These are phyloP conservation scores for Schizopygopsis malacanthus DNA, from an alignment of 2,797 vertebrate genomes.

Conservation along the genomic window DNA sequence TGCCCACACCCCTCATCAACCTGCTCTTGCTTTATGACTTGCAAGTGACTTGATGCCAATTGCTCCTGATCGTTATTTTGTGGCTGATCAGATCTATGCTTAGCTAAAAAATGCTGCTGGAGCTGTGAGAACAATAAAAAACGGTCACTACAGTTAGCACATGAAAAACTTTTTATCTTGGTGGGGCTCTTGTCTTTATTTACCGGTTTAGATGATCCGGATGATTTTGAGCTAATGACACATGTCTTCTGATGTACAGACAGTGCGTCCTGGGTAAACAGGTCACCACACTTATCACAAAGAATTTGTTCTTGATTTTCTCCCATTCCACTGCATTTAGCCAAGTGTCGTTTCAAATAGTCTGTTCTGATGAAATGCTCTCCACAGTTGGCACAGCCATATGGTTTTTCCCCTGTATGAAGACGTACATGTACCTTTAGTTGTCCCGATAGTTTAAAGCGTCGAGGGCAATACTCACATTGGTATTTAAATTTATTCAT, in stretches of 20 bases:
- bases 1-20: slow-evolving; percentile 64
- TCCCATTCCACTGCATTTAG: slow-evolving; percentile 69
- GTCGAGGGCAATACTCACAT: slow-evolving; percentile 77
- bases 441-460: slow-evolving; percentile 69
- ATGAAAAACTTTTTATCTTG: slow-evolving; percentile 76
- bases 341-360: slow-evolving; percentile 76
- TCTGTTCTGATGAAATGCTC: slow-evolving; percentile 78
- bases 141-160: slow-evolving; percentile 76
- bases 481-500: slow-evolving; percentile 69
- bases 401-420: slow-evolving; percentile 82
- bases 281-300: slow-evolving; percentile 75
- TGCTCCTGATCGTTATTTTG: slow-evolving; percentile 64
- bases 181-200: slow-evolving; percentile 54
- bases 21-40: slow-evolving; percentile 73
- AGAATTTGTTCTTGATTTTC: slow-evolving; percentile 55
- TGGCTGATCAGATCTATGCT: slow-evolving; percentile 72
- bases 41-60: slow-evolving; percentile 67
- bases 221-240: slow-evolving; percentile 38
- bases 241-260: slow-evolving; percentile 70
- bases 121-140: slow-evolving; percentile 83
- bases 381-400: slow-evolving; percentile 75
- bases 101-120: slow-evolving; percentile 79
- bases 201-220: slow-evolving; percentile 41
- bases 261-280: slow-evolving; percentile 66
- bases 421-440: slow-evolving; percentile 73